Percentiles rank a stretch among this genome's conserved stretches.
phyloP scores from a whole-genome alignment of 2,113 vertebrate species.

The Rattus norvegicus region GRCr8 NC_086022.1:178199001-178199500 shows the following conservation, averaged over 20 bases:
- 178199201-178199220: slow-evolving; percentile 66
- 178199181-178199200: slow-evolving; percentile 49
- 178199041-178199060: slow-evolving; percentile 42
- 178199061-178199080: slow-evolving; percentile 23
- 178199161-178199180: slow-evolving; percentile 24
- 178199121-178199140: slow-evolving; percentile 4
- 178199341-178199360: neutral
- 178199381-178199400: slow-evolving; percentile 71
- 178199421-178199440: slow-evolving; percentile 83
- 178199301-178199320: neutral
- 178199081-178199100: slow-evolving; percentile 25
- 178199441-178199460: slow-evolving; percentile 76
- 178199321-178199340: slow-evolving; percentile 74
- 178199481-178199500: slow-evolving; percentile 78
- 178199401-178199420: slow-evolving; percentile 77
- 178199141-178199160: neutral
- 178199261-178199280: slow-evolving; percentile 77
- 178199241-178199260: slow-evolving; percentile 56
- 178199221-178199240: neutral
- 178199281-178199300: slow-evolving; percentile 80
- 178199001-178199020: neutral
- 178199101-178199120: slow-evolving; percentile 37
- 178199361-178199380: slow-evolving; percentile 60
- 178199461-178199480: slow-evolving; percentile 78
- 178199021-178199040: neutral